phyloP scores from a whole-genome alignment of 2,888 invertebrate species.

The Pristionchus fissidentatus region DNA sequence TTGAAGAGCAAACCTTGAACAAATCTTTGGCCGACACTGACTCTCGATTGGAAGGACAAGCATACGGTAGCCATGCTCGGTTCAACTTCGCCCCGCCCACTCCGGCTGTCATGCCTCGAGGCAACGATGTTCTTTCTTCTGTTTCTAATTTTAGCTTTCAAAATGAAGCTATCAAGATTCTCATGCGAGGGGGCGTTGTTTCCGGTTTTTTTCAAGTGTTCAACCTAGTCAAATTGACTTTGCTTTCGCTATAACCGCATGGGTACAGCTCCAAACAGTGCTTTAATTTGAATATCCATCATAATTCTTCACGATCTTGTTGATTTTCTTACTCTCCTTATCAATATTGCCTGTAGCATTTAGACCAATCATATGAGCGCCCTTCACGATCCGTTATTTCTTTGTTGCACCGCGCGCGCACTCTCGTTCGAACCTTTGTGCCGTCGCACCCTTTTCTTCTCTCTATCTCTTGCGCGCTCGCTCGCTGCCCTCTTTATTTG shows the following conservation, averaged over 20 bases:
- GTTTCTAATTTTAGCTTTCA: slow-evolving; percentile 9
- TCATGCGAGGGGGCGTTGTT: no score
- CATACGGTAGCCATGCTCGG: not conserved
- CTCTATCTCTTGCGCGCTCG: not conserved
- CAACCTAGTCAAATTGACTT: no score
- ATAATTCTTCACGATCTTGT: no score
- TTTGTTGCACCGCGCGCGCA: slow-evolving; percentile 8
- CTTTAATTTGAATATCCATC: no score
- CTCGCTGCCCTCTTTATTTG: not conserved
- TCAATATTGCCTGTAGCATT: no score
- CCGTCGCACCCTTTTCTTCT: slow-evolving; percentile 23
- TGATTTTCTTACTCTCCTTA: no score
- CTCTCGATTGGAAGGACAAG: not conserved
- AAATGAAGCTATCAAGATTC: not conserved
- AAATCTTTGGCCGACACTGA: not conserved
- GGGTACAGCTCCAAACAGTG: no score
- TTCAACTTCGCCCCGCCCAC: not conserved
- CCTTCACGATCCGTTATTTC: slow-evolving; percentile 34
- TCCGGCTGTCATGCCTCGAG: slow-evolving; percentile 22
- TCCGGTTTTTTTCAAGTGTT: no score
- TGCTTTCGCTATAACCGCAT: no score
- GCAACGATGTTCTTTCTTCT: slow-evolving; percentile 8
- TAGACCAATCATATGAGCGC: no score
- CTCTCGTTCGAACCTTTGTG: not conserved
- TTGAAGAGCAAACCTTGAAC: not conserved